phyloP scores from a whole-genome alignment of 2,888 invertebrate genomes.

The Papilio elwesi region DNA sequence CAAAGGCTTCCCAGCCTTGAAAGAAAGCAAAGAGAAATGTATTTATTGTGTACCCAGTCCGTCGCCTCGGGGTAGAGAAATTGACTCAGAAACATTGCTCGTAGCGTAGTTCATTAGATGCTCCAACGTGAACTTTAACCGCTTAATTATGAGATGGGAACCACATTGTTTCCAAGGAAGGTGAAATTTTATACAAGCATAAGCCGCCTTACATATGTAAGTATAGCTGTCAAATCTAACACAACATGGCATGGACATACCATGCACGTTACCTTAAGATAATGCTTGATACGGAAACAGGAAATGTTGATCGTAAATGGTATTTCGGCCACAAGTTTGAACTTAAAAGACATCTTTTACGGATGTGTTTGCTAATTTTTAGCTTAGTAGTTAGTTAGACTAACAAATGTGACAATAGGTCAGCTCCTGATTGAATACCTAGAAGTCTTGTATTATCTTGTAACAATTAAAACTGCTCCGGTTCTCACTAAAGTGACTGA shows the following conservation, averaged over 20 bases:
- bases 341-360: conserved; percentile 4
- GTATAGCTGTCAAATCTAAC: conserved; percentile 16
- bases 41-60: conserved; percentile 27
- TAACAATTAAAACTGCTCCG: conserved; percentile 26
- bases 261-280: conserved; percentile 23
- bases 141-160: conserved; percentile 44
- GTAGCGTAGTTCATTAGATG: conserved; percentile 49
- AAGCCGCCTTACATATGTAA: conserved; percentile 36
- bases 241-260: conserved; percentile 15
- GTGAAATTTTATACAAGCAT: conserved; percentile 59
- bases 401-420: conserved; percentile 20
- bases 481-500: conserved; percentile 20
- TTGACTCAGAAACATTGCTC: conserved; percentile 44
- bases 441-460: conserved; percentile 18
- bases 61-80: conserved; percentile 53
- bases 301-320: background rate
- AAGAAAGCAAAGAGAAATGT: conserved; percentile 33
- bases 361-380: conserved; percentile 8
- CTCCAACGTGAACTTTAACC: conserved; percentile 49
- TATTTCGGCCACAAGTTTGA: background rate
- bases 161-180: conserved; percentile 58
- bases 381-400: background rate
- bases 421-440: conserved; percentile 7
- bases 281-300: background rate
- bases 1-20: conserved; percentile 23